A percentile compares a stretch with the other conserved stretches of the same genome.
Evolutionary conservation across 2,888 invertebrate species (phyloP).

Genomic region (Euproctis similis): DNA sequence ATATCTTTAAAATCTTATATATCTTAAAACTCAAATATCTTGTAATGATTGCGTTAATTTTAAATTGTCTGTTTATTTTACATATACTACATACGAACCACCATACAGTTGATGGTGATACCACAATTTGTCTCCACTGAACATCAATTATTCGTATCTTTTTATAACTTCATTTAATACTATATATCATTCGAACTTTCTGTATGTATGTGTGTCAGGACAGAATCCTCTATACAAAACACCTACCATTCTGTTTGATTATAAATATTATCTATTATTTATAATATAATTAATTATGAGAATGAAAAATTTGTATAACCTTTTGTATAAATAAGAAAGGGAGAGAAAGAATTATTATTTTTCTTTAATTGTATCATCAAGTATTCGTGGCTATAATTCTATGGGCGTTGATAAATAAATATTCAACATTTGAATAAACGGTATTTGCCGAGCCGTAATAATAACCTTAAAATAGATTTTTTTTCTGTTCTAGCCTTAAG

Average conservation of each 20-base stretch:
- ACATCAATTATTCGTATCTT: conserved; percentile 31
- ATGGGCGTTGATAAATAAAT: no score
- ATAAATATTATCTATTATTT: conserved; percentile 25
- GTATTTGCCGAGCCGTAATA: no score
- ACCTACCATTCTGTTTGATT: conserved; percentile 36
- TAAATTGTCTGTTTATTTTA: conserved; percentile 7
- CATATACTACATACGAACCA: conserved; percentile 27
- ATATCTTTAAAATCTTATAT: no score
- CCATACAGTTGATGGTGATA: conserved; percentile 39
- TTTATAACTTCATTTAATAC: conserved; percentile 51
- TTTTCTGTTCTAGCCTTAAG: no score
- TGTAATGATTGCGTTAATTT: no score
- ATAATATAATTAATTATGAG: conserved; percentile 9
- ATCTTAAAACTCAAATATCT: no score
- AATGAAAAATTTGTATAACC: conserved; percentile 9
- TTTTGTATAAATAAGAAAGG: no score
- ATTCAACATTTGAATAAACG: no score
- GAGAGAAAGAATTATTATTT: no score
- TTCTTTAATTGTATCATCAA: no score
- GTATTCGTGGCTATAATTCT: no score
- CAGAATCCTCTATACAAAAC: conserved; percentile 35
- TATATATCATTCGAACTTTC: conserved; percentile 35
- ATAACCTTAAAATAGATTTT: no score
- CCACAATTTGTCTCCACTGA: conserved; percentile 46
- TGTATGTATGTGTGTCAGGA: conserved; percentile 27